These are phyloP conservation scores for Pantala flavescens DNA, from an alignment of 1,140 invertebrate genomes.

Conservation along the genomic window DNA sequence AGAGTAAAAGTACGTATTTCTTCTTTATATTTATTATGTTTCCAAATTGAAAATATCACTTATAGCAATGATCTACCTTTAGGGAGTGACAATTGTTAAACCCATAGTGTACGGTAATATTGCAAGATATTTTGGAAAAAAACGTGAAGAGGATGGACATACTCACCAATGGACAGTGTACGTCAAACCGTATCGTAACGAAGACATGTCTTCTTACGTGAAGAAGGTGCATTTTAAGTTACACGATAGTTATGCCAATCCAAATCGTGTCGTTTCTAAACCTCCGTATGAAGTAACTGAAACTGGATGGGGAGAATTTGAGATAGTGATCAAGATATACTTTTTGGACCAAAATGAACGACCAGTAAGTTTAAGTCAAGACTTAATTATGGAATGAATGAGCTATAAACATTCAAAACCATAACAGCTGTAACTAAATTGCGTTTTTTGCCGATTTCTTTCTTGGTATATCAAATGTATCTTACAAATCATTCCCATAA, in stretches of 20 bases:
- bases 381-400: background rate
- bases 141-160: conserved; percentile 96
- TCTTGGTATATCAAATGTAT: no score
- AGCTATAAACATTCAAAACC: no score
- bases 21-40: background rate
- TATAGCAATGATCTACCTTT: conserved; percentile 39
- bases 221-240: conserved; percentile 97
- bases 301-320: conserved; percentile 99
- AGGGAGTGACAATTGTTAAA: conserved; percentile 87
- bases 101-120: conserved; percentile 96
- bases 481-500: no score
- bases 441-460: conserved; percentile 12
- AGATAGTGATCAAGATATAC: conserved; percentile 96
- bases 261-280: conserved; percentile 82
- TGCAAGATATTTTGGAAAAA: conserved; percentile 91
- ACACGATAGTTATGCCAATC: conserved; percentile 94
- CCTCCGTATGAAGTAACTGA: conserved; percentile 96
- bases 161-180: conserved; percentile 99
- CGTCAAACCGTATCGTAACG: conserved; percentile 85
- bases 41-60: background rate
- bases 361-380: conserved; percentile 53
- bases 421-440: background rate
- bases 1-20: background rate
- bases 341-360: conserved; percentile 95
- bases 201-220: conserved; percentile 90